Percentiles rank a stretch among this genome's conserved stretches.
Evolutionary conservation across 2,888 invertebrate species (phyloP).

Genomic region (Stenodera caucasica): DNA sequence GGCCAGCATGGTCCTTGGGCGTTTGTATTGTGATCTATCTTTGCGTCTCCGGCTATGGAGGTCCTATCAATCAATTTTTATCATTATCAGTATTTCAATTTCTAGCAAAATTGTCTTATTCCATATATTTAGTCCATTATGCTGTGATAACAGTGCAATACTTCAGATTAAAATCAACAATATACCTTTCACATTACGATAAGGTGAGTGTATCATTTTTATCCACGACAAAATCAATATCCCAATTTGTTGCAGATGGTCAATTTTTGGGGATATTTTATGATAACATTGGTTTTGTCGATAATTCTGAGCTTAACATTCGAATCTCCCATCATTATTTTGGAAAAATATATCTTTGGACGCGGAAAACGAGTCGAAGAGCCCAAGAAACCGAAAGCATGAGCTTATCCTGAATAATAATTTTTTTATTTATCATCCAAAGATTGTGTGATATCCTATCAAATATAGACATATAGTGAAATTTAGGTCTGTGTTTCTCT

Average conservation of each 20-base stretch:
- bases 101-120: constrained; percentile 58
- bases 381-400: too few relatives aligned
- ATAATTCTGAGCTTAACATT: constrained; percentile 18
- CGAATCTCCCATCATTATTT: constrained; percentile 22
- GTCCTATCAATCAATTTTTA: constrained; percentile 47
- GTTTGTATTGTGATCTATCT: neutral
- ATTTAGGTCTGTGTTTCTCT: too few relatives aligned
- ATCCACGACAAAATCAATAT: neutral
- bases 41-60: constrained; percentile 1
- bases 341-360: constrained; percentile 16
- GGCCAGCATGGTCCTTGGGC: neutral
- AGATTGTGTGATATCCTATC: too few relatives aligned
- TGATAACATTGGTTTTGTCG: constrained; percentile 11
- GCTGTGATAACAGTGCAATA: too few relatives aligned
- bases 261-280: constrained; percentile 29
- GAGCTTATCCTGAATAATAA: too few relatives aligned
- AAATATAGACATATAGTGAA: too few relatives aligned
- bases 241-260: too few relatives aligned
- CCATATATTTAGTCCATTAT: constrained; percentile 59
- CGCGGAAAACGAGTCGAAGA: too few relatives aligned
- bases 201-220: neutral
- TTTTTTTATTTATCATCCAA: too few relatives aligned
- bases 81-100: constrained; percentile 57
- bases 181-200: constrained; percentile 9
- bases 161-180: too few relatives aligned